Base-by-base conservation (phyloP, 1,140 invertebrate genomes). In the Globodera ellingtonae region DNA sequence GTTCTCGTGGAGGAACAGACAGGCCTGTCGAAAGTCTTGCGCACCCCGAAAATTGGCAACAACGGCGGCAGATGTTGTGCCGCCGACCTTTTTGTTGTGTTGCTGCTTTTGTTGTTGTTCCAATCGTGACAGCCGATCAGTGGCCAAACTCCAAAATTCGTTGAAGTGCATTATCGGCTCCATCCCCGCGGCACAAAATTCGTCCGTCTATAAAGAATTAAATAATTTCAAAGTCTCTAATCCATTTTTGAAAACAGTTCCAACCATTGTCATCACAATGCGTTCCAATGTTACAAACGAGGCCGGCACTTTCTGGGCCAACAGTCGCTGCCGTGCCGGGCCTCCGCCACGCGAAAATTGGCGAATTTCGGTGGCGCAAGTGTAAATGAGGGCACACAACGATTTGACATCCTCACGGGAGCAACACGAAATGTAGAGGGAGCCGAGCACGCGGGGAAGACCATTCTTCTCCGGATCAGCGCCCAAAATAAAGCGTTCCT, bases 1-100 rank as follows among this genome's bases (percentile, higher is more conserved):
- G 91, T 98, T 98, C 87, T 99, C 97, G 90, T 98, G 97, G 3
- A 98, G 92, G 90, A 98, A 98, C 80, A 95, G 92, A 0, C 96
- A 97, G 0, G 96, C 96, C 90, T 98, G 95, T 82, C 97, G 94
- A 56, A 98, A 89, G 90, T 98, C 96, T 0, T 94, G 93, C 6
- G 92, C 92, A 91, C 98, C 95, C 44, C 96, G 91, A 89, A 96
- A 96, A 21, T 92, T 77, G 6, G 18, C n/a, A 7, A 18, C 24
- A 18, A 21, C 67, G 10, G 67, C 4, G 24, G 67, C 24, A 47
- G 67, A 35, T 6, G n/a, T 70, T 24, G 35, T 35, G 35, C 35
- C 35, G 35, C 35, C 24, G 24, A 24, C 24, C 67, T 59, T 62
- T n/a, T 5, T 62, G 56, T 18, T 18, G 13, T 62, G 56, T 0